Percentiles rank a stretch among this genome's conserved stretches.
phyloP scores from a whole-genome alignment of 2,888 invertebrate genomes.

The Agrochola litura region DNA sequence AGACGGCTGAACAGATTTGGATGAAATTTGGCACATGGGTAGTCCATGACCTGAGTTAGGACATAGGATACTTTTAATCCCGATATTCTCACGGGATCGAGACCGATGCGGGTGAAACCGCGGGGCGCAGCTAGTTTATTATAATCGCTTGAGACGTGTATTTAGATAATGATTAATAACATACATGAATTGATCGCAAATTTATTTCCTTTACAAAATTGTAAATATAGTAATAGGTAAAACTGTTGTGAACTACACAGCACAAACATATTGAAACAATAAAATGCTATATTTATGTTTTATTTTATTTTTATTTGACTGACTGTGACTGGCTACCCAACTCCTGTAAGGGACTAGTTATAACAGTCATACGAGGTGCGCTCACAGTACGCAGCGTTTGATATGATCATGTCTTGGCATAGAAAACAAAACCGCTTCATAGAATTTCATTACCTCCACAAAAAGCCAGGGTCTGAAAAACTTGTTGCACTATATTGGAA shows the following conservation, averaged over 20 bases:
- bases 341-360: not conserved
- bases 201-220: constrained; percentile 17
- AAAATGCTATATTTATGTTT: constrained; percentile 39
- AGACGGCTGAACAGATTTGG: no score
- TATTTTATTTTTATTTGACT: constrained; percentile 39
- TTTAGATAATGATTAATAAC: not conserved
- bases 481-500: not conserved
- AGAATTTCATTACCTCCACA: not conserved
- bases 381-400: not conserved
- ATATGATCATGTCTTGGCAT: not conserved
- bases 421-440: not conserved
- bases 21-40: no score
- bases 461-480: not conserved
- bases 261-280: constrained; percentile 26
- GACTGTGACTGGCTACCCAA: constrained; percentile 20
- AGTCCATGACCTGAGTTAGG: no score
- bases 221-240: constrained; percentile 44
- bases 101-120: no score
- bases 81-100: no score
- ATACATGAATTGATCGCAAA: not conserved
- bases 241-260: constrained; percentile 26
- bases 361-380: not conserved
- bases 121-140: not conserved
- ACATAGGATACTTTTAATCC: no score
- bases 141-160: not conserved